These are phyloP conservation scores for Microtus ochrogaster DNA, from an alignment of 2,113 vertebrate species.

Conservation along the genomic window DNA sequence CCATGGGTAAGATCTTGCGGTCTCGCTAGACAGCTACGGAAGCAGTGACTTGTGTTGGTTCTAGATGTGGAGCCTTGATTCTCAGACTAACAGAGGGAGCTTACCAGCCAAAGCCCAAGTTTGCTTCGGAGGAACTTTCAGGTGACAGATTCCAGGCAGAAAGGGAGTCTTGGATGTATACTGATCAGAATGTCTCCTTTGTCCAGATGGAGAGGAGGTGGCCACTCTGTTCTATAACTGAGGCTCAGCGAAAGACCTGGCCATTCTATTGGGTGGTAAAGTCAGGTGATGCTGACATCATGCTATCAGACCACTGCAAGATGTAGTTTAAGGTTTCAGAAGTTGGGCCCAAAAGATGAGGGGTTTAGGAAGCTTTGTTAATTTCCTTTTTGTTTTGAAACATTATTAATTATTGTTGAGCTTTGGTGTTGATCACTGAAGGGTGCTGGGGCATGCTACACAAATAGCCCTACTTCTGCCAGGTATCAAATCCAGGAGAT, in stretches of 20 bases:
- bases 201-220: not conserved
- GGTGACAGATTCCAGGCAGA: not conserved
- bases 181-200: not conserved
- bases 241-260: not conserved
- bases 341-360: not conserved
- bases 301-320: not conserved
- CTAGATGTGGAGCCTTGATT: not conserved
- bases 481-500: not conserved
- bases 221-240: not conserved
- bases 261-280: not conserved
- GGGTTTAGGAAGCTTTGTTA: not conserved
- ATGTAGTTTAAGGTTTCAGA: constrained; percentile 11
- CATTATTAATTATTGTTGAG: not conserved
- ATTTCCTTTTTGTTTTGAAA: constrained; percentile 18
- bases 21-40: not conserved
- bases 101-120: not conserved
- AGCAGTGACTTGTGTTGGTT: not conserved
- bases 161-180: not conserved
- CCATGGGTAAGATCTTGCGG: not conserved
- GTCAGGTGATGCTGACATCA: not conserved
- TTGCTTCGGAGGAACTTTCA: not conserved
- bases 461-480: not conserved
- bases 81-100: not conserved
- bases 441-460: not conserved
- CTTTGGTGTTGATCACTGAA: not conserved